Percentiles rank a stretch among this genome's conserved stretches.
phyloP scores from a whole-genome alignment of 2,888 invertebrate genomes.

The Meganola albula region DNA sequence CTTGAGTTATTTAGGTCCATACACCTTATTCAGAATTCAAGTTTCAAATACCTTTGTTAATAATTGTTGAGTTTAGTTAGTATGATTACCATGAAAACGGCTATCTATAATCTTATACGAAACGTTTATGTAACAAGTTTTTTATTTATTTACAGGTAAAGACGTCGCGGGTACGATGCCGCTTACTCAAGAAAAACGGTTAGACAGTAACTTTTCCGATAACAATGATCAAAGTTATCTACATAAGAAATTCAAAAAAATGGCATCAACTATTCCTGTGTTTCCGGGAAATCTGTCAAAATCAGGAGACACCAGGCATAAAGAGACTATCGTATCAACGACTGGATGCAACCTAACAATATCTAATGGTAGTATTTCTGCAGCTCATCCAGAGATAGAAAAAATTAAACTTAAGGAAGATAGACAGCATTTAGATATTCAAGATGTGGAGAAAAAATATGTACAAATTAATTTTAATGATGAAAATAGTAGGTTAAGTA shows the following conservation, averaged over 20 bases:
- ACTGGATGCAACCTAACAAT: constrained; percentile 52
- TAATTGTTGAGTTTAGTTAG: too few relatives aligned
- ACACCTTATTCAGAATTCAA: too few relatives aligned
- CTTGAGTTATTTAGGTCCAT: too few relatives aligned
- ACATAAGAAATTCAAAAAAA: constrained; percentile 95
- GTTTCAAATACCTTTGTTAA: too few relatives aligned
- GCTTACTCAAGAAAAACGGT: constrained; percentile 71
- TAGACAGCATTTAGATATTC: constrained; percentile 38
- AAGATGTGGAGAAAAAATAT: constrained; percentile 61
- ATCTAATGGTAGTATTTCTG: constrained; percentile 66
- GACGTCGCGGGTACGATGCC: constrained; percentile 66
- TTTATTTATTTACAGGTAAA: constrained; percentile 54
- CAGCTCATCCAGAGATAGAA: constrained; percentile 68
- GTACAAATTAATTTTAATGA: constrained; percentile 76
- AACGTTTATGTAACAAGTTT: too few relatives aligned
- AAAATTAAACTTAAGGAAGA: constrained; percentile 56
- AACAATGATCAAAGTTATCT: constrained; percentile 86
- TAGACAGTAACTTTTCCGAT: constrained; percentile 67
- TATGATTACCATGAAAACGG: too few relatives aligned
- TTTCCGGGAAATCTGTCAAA: constrained; percentile 52
- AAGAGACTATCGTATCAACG: constrained; percentile 48
- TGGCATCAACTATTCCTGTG: constrained; percentile 80
- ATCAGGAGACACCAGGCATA: constrained; percentile 50
- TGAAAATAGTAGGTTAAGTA: constrained; percentile 66
- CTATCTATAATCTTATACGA: too few relatives aligned